Evolutionary conservation across 2,797 vertebrate species (phyloP), one percentile per base, ranked within the genome.

Genomic region (Rallus crepitans): DNA sequence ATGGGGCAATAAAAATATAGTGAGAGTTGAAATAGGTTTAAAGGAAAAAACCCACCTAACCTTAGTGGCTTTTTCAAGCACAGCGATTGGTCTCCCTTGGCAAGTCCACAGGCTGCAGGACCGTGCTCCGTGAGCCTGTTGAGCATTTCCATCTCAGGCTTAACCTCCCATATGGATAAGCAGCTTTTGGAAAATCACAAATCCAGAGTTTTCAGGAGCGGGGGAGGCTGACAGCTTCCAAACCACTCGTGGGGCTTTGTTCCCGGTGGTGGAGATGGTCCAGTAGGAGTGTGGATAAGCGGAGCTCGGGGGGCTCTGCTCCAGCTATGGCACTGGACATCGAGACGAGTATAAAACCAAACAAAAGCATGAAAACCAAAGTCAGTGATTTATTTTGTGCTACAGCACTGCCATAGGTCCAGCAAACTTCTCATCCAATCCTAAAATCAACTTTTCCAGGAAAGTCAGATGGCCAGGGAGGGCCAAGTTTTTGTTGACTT

Each of bases 131-230:
- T 60, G 69, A 94, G 56, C 82, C 65, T 64, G 45, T 3, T 1
- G 15, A 73, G 59, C 28, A 16, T 87, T 85, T 89, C 31, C 35
- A 45, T 83, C 86, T 77, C 69, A 33, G n/a, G 40, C 61, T 50
- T 95, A 90, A 93, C 91, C 82, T 90, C 65, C 92, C 2, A 2
- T 70, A 70, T 4, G 8, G 66, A 72, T 96, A 95, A 96, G 81
- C 87, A 90, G 66, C 93, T 90, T 96, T 87, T 4, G 11, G 86
- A 84, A 90, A 94, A 89, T 69, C 89, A 64, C 59, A 69, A 65
- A 89, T 64, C 0, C 0, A 53, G 78, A 64, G 31, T 6, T 76
- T 95, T 85, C 39, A 23, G 82, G 39, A 91, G 48, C 27, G 18
- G 40, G 37, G 68, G 76, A 89, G 35, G 28, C 76, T 14, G 48